A percentile compares a stretch with the other conserved stretches of the same genome.
Evolutionary conservation across 2,888 invertebrate genomes (phyloP).

Genomic region (Yponomeuta plumbellus): DNA sequence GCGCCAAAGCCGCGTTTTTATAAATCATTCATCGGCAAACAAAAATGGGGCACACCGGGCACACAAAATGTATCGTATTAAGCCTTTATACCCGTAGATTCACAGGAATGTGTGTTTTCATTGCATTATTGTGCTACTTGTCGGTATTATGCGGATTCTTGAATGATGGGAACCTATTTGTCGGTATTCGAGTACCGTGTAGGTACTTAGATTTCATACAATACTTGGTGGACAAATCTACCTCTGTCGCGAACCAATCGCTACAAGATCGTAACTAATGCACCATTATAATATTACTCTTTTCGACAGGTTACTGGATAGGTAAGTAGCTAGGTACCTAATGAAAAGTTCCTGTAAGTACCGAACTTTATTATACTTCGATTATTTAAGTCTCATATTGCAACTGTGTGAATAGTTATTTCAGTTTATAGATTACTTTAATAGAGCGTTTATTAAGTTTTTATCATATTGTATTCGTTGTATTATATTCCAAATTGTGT

Average conservation of each 20-base stretch:
- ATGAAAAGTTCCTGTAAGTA: too few species aligned
- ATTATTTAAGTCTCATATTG: too few species aligned
- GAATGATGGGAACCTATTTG: constrained; percentile 4
- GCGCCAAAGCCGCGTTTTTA: background rate
- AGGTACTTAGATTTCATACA: background rate
- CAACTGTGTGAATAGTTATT: too few species aligned
- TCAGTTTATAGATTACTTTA: too few species aligned
- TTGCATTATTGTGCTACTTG: background rate
- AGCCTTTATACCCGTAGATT: background rate
- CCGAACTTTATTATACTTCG: too few species aligned
- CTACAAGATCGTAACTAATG: too few species aligned
- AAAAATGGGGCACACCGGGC: background rate
- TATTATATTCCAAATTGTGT: too few species aligned
- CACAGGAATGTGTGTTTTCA: background rate
- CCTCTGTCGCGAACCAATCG: background rate
- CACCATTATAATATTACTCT: too few species aligned
- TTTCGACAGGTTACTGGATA: too few species aligned
- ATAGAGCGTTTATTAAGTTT: too few species aligned
- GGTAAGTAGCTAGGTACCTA: too few species aligned
- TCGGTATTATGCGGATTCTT: constrained; percentile 1
- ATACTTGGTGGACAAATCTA: background rate
- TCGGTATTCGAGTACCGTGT: constrained; percentile 7
- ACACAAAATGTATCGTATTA: background rate
- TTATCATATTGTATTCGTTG: too few species aligned
- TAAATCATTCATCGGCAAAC: background rate